phyloP scores from a whole-genome alignment of 2,797 vertebrate genomes.

The Bufotes viridis region DNA sequence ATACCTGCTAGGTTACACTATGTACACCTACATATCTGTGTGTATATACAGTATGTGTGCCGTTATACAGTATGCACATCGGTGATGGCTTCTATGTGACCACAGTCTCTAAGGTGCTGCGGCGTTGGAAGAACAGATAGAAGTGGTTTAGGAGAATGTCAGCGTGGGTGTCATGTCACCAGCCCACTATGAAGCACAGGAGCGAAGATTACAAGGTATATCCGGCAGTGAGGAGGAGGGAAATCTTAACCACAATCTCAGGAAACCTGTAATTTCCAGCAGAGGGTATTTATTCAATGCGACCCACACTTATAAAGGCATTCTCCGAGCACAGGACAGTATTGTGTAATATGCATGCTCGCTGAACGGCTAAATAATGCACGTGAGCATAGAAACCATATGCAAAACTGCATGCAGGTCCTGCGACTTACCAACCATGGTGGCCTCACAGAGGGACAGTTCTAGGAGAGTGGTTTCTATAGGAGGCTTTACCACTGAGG shows the following conservation, averaged over 20 bases:
- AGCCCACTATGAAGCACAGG: conserved; percentile 8
- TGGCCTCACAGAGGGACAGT: neutral
- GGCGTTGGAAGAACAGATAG: neutral
- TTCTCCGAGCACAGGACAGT: neutral
- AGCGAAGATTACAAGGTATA: neutral
- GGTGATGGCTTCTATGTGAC: neutral
- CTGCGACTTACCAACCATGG: too few species aligned
- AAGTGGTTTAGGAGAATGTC: neutral
- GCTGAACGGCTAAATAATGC: neutral
- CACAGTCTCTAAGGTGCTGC: neutral
- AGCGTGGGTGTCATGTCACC: conserved; percentile 3
- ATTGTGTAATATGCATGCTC: neutral
- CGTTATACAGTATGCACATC: too few species aligned
- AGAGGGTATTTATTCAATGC: neutral
- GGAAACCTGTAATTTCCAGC: neutral
- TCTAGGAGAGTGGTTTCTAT: neutral
- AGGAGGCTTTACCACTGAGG: neutral
- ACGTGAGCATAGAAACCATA: neutral
- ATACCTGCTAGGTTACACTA: too few species aligned
- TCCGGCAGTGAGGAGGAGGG: conserved; percentile 16
- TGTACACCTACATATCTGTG: too few species aligned
- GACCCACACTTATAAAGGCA: too few species aligned
- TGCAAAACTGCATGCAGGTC: neutral
- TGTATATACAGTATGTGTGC: too few species aligned
- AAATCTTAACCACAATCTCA: neutral